Percentiles rank a stretch among this genome's conserved stretches.
Evolutionary conservation across 2,797 vertebrate species (phyloP).

Genomic region (Chelmon rostratus): DNA sequence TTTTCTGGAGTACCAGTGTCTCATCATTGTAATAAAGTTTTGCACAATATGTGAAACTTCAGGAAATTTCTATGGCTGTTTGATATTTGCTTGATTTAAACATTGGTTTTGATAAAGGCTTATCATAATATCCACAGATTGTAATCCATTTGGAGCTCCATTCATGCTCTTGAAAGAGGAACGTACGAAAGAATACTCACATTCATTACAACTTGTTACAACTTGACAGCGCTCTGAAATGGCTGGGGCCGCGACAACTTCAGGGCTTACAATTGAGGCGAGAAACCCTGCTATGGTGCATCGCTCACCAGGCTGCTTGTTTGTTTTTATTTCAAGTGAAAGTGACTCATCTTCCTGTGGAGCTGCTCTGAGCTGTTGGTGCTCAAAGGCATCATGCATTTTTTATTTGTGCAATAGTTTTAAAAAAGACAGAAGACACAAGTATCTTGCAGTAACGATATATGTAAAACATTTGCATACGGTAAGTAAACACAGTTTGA

Average conservation of each 20-base stretch:
- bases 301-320: background rate
- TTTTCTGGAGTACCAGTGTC: background rate
- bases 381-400: background rate
- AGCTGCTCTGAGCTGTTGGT: constrained; percentile 2
- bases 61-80: too few species aligned
- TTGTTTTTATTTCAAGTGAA: background rate
- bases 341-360: background rate
- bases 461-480: background rate
- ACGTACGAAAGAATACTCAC: background rate
- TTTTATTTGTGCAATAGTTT: background rate
- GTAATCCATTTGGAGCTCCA: background rate
- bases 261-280: constrained; percentile 10
- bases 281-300: background rate
- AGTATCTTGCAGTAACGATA: background rate
- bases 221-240: background rate
- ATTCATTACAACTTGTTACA: constrained; percentile 1
- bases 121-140: background rate
- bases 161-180: background rate
- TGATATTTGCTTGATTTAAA: too few species aligned
- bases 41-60: too few species aligned
- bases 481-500: background rate
- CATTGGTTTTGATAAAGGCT: too few species aligned
- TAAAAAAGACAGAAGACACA: background rate
- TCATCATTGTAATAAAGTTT: too few species aligned
- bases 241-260: background rate